These are phyloP conservation scores for Halictus quadricinctus DNA, from an alignment of 2,888 invertebrate genomes.

Conservation along the genomic window DNA sequence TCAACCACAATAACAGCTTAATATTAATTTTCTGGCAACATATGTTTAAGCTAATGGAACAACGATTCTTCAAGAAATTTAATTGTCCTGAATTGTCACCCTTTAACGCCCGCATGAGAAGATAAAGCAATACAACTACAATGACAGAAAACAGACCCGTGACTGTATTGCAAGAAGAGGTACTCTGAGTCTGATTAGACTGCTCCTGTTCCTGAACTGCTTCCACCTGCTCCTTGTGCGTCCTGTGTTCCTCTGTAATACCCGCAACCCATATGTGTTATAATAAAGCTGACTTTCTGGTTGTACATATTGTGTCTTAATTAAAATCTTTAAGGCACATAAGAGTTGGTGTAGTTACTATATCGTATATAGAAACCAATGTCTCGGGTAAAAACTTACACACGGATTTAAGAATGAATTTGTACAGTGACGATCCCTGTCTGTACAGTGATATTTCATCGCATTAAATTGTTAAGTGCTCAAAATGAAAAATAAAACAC, in stretches of 20 bases:
- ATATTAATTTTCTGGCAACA: neutral
- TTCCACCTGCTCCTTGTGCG: slow-evolving; percentile 80
- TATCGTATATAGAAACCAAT: slow-evolving; percentile 46
- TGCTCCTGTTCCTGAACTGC: slow-evolving; percentile 80
- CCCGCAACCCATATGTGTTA: slow-evolving; percentile 79
- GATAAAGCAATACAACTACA: slow-evolving; percentile 77
- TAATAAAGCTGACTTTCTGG: slow-evolving; percentile 64
- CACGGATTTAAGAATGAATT: slow-evolving; percentile 41
- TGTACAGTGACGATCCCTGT: slow-evolving; percentile 22
- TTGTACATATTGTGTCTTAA: slow-evolving; percentile 55
- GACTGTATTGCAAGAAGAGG: slow-evolving; percentile 80
- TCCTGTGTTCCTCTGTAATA: slow-evolving; percentile 81
- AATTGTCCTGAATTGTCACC: slow-evolving; percentile 29
- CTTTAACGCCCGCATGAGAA: slow-evolving; percentile 52
- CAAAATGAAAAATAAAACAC: slow-evolving; percentile 9
- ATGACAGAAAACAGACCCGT: slow-evolving; percentile 82
- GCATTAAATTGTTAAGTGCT: slow-evolving; percentile 22
- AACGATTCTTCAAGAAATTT: neutral
- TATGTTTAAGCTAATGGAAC: neutral
- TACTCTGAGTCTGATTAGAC: slow-evolving; percentile 81
- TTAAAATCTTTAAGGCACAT: slow-evolving; percentile 46
- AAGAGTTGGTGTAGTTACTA: slow-evolving; percentile 61
- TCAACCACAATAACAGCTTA: neutral
- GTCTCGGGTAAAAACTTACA: slow-evolving; percentile 31
- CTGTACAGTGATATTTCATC: slow-evolving; percentile 22